Evolutionary conservation across 30 jellyfish, hydroid and myxozoan genomes (phyloP).

Genomic region (Turritopsis rubra): DNA sequence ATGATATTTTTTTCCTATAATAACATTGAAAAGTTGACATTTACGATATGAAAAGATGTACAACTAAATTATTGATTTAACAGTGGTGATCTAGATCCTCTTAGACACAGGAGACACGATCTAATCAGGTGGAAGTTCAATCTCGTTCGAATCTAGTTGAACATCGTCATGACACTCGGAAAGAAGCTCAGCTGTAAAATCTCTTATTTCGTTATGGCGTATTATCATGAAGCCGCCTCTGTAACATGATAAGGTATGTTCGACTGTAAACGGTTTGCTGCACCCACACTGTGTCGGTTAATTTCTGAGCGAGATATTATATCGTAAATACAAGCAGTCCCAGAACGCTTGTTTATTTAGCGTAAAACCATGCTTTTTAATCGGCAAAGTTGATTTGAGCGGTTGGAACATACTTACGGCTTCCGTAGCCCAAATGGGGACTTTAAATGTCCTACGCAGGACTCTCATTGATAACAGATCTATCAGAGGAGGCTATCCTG

Average conservation of each 20-base stretch:
- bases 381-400: slow-evolving; percentile 8
- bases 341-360: slow-evolving; percentile 3
- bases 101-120: too few relatives aligned
- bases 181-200: neutral
- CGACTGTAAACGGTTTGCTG: neutral
- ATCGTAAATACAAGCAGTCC: slow-evolving; percentile 12
- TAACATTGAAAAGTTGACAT: too few relatives aligned
- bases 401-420: too few relatives aligned
- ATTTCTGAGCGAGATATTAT: neutral
- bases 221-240: neutral
- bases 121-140: neutral
- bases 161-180: neutral
- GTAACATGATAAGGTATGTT: slow-evolving; percentile 8
- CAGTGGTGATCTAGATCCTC: too few relatives aligned
- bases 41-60: too few relatives aligned
- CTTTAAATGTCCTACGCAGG: too few relatives aligned
- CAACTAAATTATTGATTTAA: too few relatives aligned
- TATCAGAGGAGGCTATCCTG: too few relatives aligned
- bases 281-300: neutral
- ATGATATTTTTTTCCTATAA: too few relatives aligned
- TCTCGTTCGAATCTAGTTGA: neutral
- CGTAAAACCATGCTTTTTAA: slow-evolving; percentile 8
- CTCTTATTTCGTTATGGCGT: slow-evolving; percentile 3
- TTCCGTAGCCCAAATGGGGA: too few relatives aligned
- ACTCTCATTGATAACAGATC: too few relatives aligned